Percentiles rank a stretch among this genome's conserved stretches.
These are phyloP conservation scores for Hemiprocne comata DNA, from an alignment of 2,113 vertebrate species.

Conservation along the genomic window DNA sequence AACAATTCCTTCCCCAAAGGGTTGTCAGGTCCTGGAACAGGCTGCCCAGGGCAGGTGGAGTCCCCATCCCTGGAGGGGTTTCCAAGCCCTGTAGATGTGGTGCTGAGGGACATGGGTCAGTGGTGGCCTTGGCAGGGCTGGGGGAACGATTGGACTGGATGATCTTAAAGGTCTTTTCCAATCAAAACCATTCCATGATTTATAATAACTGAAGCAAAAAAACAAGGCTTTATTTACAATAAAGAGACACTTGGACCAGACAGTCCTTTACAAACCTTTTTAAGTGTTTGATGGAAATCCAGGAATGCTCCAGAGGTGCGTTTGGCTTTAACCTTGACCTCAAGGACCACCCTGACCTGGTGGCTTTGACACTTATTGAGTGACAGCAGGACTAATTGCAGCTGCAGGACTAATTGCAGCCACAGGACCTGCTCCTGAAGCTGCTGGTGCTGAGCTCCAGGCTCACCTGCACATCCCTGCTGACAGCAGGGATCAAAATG, in stretches of 20 bases:
- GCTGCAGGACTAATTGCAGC: background rate
- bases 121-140: no score
- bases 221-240: background rate
- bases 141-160: no score
- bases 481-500: background rate
- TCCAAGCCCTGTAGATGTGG: no score
- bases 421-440: background rate
- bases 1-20: no score
- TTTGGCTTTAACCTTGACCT: accelerated
- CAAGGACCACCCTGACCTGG: background rate
- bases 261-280: background rate
- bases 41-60: no score
- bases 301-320: no score
- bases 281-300: background rate
- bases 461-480: accelerated
- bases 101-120: no score
- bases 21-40: no score
- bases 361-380: background rate
- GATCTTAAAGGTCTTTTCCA: no score
- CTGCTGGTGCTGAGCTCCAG: background rate
- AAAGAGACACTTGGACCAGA: accelerated
- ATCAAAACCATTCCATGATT: no score
- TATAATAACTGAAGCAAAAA: background rate
- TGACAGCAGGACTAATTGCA: accelerated
- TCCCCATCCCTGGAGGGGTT: no score